These are phyloP conservation scores for Eueremaeus valkanovi DNA, from an alignment of 2,888 invertebrate genomes.

Conservation along the genomic window DNA sequence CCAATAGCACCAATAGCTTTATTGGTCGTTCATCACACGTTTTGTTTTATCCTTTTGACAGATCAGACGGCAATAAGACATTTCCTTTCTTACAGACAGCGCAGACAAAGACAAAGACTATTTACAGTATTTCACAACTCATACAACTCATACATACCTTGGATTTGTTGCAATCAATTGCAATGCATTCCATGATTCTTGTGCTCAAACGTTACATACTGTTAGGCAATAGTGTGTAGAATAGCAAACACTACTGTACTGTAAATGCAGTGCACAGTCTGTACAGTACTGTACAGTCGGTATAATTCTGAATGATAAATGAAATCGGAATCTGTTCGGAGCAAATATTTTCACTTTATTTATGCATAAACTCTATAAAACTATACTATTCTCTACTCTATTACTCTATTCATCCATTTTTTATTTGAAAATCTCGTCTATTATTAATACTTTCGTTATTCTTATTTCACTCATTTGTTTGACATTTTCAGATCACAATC, in stretches of 20 bases:
- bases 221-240: neutral
- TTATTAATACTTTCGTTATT: neutral
- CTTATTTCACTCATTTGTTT: too few relatives aligned
- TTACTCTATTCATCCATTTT: neutral
- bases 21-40: conserved; percentile 33
- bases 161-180: too few relatives aligned
- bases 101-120: neutral
- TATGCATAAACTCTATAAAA: conserved; percentile 29
- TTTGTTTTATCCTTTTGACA: conserved; percentile 27
- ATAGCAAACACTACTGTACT: conserved; percentile 29
- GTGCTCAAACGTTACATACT: neutral
- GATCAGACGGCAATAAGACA: conserved; percentile 31
- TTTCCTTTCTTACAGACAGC: conserved; percentile 19
- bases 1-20: neutral
- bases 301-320: conserved; percentile 6
- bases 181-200: neutral
- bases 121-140: neutral
- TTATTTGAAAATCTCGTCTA: neutral
- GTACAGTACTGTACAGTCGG: neutral
- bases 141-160: too few relatives aligned
- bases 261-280: neutral
- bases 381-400: too few relatives aligned
- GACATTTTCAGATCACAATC: too few relatives aligned
- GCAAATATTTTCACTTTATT: conserved; percentile 33
- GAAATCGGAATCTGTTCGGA: conserved; percentile 11